A percentile compares a stretch with the other conserved stretches of the same genome.
phyloP scores from a whole-genome alignment of 2,113 vertebrate genomes.

The Lepus americanus region DNA sequence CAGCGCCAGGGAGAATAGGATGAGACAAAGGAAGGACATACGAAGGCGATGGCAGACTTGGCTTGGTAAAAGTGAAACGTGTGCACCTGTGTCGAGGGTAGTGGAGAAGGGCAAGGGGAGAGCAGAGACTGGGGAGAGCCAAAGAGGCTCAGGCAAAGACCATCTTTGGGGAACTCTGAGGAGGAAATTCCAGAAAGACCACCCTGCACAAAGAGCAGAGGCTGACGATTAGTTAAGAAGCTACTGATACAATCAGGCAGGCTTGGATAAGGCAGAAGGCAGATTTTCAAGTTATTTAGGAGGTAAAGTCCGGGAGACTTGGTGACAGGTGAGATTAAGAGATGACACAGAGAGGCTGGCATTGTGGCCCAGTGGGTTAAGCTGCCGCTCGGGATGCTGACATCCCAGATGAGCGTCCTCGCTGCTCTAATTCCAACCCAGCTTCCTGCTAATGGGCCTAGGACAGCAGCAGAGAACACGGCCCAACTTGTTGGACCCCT shows the following conservation, averaged over 20 bases:
- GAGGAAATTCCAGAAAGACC: slow-evolving; percentile 48
- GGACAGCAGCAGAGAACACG: too few species aligned
- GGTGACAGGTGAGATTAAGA: neutral
- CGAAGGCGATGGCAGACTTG: neutral
- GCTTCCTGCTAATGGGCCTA: too few species aligned
- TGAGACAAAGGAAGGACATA: neutral
- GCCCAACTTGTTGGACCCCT: too few species aligned
- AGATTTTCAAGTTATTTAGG: slow-evolving; percentile 43
- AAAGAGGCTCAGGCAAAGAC: neutral
- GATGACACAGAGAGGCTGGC: neutral
- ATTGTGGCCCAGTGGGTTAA: too few species aligned
- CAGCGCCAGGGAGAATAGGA: slow-evolving; percentile 18
- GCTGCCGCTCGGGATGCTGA: too few species aligned
- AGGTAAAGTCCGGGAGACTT: slow-evolving; percentile 25
- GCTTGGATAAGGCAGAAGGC: neutral
- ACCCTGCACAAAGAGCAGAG: neutral
- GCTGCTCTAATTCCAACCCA: too few species aligned
- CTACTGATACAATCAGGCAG: neutral
- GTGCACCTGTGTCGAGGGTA: neutral
- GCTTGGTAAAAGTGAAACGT: slow-evolving; percentile 1
- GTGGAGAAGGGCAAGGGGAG: neutral
- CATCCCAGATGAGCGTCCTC: too few species aligned
- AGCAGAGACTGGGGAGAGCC: neutral
- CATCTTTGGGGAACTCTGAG: neutral
- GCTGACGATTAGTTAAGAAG: slow-evolving; percentile 9